These are phyloP conservation scores for Grammomys surdaster DNA, from an alignment of 2,113 vertebrate genomes.

Conservation along the genomic window DNA sequence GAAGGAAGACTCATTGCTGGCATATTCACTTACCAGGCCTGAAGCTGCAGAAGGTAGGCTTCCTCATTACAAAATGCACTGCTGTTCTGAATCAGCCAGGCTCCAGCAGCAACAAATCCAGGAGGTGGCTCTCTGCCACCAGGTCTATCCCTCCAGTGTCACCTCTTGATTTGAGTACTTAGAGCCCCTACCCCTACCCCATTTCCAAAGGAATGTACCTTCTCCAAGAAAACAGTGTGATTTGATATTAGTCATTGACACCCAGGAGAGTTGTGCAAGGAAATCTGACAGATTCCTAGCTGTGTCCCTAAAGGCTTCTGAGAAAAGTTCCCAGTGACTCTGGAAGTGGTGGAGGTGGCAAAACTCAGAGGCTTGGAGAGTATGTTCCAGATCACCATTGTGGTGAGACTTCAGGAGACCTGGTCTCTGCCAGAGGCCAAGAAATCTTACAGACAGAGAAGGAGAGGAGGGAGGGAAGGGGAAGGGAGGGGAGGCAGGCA, in stretches of 20 bases:
- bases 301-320: slow-evolving; percentile 64
- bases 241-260: slow-evolving; percentile 20
- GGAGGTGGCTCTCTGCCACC: no score
- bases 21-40: background rate
- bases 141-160: background rate
- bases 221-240: slow-evolving; percentile 18
- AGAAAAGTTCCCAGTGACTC: background rate
- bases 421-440: background rate
- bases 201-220: background rate
- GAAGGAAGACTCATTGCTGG: background rate
- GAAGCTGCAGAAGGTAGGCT: background rate
- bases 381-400: background rate
- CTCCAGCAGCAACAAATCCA: no score
- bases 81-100: background rate
- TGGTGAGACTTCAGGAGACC: background rate
- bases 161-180: background rate
- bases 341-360: background rate
- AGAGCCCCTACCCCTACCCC: background rate
- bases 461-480: no score
- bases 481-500: no score
- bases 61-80: background rate
- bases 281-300: slow-evolving; percentile 19
- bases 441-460: no score
- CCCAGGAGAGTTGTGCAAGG: slow-evolving; percentile 36
- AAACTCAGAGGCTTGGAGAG: background rate